A percentile compares a stretch with the other conserved stretches of the same genome.
Evolutionary conservation across 2,113 vertebrate genomes (phyloP).

Genomic region (Emberiza fucata): DNA sequence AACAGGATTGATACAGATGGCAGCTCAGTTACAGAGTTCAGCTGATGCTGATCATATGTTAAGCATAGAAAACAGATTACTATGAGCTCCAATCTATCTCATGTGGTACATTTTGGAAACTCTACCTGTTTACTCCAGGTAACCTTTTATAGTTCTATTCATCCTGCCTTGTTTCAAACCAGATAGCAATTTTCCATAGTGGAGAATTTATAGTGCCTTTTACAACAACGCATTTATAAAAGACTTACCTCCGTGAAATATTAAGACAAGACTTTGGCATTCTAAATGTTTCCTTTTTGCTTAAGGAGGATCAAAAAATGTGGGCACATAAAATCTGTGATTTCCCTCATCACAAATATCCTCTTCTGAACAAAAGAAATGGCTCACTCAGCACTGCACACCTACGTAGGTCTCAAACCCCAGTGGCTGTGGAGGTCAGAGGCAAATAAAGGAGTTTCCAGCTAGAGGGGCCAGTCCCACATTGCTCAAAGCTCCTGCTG

Average conservation of each 20-base stretch:
- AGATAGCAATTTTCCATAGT: constrained; percentile 44
- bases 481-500: not conserved
- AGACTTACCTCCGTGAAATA: not conserved
- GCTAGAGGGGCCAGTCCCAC: not conserved
- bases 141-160: constrained; percentile 56
- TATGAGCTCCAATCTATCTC: constrained; percentile 27
- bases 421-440: not conserved
- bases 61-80: constrained; percentile 54
- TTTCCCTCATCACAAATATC: constrained; percentile 28
- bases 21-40: constrained; percentile 53
- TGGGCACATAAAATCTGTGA: not conserved
- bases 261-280: constrained; percentile 41
- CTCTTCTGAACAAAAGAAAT: not conserved
- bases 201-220: constrained; percentile 48
- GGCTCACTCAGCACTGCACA: not conserved
- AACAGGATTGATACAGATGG: constrained; percentile 62
- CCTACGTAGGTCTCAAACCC: not conserved
- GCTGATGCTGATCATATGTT: constrained; percentile 26
- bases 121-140: constrained; percentile 51
- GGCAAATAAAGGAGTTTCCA: not conserved
- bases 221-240: not conserved
- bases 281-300: constrained; percentile 8
- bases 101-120: constrained; percentile 41
- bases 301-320: not conserved
- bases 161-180: constrained; percentile 34